Base-by-base conservation (phyloP, 2,888 invertebrate genomes). In the Timandra comae region DNA sequence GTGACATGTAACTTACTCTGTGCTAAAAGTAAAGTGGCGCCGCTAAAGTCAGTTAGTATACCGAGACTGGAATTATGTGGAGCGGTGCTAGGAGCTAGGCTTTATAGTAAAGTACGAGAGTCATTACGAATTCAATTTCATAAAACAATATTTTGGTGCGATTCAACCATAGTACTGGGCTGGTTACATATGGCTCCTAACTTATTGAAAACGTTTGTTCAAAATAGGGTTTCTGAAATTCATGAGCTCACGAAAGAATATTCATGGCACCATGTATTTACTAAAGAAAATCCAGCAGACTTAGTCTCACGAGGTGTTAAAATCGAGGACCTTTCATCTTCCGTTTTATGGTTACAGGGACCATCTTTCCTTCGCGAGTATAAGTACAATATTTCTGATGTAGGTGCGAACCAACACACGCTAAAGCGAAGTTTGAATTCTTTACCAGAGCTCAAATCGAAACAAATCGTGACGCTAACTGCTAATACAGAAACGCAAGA, bases 1-100 rank as follows among this genome's bases (percentile, higher is more conserved):
- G 37, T 45, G 3, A 5, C 12, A 11, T 46, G 51, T n/a, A 42
- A 29, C 7, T 33, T 56, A 0, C 25, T 54, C 10, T 21, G 32
- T 9, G 40, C 51, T 1, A 52, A 52, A 29, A 48, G 31, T 27
- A 37, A 22, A 7, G 31, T 51, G 3, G 48, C 51, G 4, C 51
- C 55, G 2, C 25, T 44, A 9, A 50, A 46, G 13, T 36, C 43
- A 1, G 41, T 38, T 1, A 52, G 49, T 2, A 47, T 40, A 19
- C 49, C 49, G 13, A 12, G 21, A 2, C 22, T 29, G 9, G 29
- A 29, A 12, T 19, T 29, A 11, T 12, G 21, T 12, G 22, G 21
- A 12, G 21, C 29, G 8, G 11, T 29, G n/a, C 9, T 29, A 29
- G 29, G 19, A 23, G 29, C 20, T 3, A 12, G 22, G 8, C 22